Percentiles rank a stretch among this genome's conserved stretches.
phyloP scores from a whole-genome alignment of 2,888 invertebrate genomes.

The Phasia obesa region DNA sequence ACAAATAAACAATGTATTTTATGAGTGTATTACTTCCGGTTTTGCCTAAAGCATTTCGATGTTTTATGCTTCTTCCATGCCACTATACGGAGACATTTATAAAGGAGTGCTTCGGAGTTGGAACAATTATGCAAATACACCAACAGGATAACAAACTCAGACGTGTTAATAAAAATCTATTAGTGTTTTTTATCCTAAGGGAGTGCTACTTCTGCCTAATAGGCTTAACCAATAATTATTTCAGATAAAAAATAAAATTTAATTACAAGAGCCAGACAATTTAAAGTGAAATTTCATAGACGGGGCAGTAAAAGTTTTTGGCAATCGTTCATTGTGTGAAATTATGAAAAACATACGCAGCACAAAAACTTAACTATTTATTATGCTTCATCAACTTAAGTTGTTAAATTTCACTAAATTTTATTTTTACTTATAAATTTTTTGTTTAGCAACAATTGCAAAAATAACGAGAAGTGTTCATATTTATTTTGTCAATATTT shows the following conservation, averaged over 20 bases:
- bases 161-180: background rate
- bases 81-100: background rate
- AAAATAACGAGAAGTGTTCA: no score
- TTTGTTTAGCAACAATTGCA: background rate
- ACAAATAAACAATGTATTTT: constrained; percentile 30
- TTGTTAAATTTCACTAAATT: constrained; percentile 58
- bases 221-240: constrained; percentile 54
- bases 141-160: background rate
- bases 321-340: constrained; percentile 39
- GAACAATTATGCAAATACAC: background rate
- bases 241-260: constrained; percentile 56
- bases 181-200: background rate
- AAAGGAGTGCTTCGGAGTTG: constrained; percentile 44
- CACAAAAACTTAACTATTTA: constrained; percentile 30
- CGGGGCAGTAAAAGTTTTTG: constrained; percentile 59
- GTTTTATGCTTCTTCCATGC: constrained; percentile 32
- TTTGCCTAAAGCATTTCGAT: constrained; percentile 12
- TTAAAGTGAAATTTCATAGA: constrained; percentile 65
- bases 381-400: constrained; percentile 46
- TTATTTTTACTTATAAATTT: background rate
- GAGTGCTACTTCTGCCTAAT: constrained; percentile 43
- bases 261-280: constrained; percentile 52
- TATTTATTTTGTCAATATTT: background rate
- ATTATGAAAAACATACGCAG: constrained; percentile 3
- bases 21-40: constrained; percentile 54